Conservation (phyloP, 2,797 vertebrate genomes). For the Fringilla coelebs region DNA sequence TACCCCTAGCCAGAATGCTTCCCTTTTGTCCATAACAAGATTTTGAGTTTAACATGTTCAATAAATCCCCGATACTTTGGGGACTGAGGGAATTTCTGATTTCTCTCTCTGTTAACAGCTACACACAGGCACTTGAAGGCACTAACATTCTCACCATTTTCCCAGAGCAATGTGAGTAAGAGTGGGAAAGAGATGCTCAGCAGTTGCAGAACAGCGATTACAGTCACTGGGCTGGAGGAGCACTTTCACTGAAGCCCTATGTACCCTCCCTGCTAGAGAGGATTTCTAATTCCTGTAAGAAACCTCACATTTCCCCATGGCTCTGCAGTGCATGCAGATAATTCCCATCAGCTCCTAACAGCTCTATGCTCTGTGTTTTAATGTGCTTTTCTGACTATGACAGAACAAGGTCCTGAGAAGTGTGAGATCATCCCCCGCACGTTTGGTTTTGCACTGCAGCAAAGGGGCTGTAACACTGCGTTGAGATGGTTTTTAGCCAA, state of each 20-base stretch:
- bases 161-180: background rate
- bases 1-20: background rate
- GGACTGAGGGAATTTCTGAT: background rate
- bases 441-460: background rate
- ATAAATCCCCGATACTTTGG: background rate
- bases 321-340: background rate
- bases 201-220: background rate
- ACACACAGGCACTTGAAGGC: background rate
- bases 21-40: background rate
- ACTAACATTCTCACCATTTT: background rate
- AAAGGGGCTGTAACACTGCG: background rate
- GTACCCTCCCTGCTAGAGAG: background rate
- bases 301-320: background rate
- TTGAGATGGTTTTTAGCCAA: background rate
- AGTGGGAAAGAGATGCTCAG: background rate
- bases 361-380: background rate
- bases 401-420: background rate
- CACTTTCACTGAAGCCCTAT: background rate
- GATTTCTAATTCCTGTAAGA: background rate
- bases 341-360: background rate
- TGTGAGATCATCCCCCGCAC: background rate
- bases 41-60: background rate
- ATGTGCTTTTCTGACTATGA: background rate
- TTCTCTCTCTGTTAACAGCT: background rate
- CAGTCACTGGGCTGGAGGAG: background rate